Conservation (phyloP, 30 jellyfish, hydroid and myxozoan genomes). For the Hydractinia symbiolongicarpus region DNA sequence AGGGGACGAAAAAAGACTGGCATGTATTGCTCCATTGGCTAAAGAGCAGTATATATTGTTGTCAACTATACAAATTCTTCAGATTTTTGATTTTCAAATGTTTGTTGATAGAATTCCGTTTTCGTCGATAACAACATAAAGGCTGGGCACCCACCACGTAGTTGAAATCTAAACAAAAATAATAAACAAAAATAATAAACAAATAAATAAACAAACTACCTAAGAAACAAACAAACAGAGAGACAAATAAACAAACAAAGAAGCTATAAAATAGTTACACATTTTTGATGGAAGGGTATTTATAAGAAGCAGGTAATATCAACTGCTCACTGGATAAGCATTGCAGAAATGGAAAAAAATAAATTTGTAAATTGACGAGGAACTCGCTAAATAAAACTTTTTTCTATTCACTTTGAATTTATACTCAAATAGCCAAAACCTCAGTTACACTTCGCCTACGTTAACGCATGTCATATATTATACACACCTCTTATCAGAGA, state of each 20-base stretch:
- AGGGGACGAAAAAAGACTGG: too few relatives aligned
- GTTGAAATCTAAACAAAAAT: constrained; percentile 21
- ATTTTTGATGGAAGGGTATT: background rate
- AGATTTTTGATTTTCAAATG: constrained; percentile 33
- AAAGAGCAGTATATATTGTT: too few relatives aligned
- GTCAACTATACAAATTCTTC: constrained; percentile 20
- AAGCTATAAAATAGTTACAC: background rate
- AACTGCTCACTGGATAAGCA: too few relatives aligned
- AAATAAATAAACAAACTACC: background rate
- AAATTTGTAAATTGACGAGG: too few relatives aligned
- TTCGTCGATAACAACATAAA: constrained; percentile 46
- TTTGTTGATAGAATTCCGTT: constrained; percentile 33
- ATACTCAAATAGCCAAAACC: too few relatives aligned
- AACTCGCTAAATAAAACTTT: too few relatives aligned
- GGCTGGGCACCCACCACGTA: constrained; percentile 63
- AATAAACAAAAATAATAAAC: background rate
- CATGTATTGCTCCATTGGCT: too few relatives aligned
- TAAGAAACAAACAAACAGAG: background rate
- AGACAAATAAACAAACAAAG: background rate
- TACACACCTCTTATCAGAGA: constrained; percentile 55
- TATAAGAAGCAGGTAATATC: too few relatives aligned
- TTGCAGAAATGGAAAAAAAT: too few relatives aligned
- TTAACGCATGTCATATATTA: too few relatives aligned
- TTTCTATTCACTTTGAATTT: too few relatives aligned
- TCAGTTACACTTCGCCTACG: too few relatives aligned